These are phyloP conservation scores for Campylomormyrus numenius DNA, from an alignment of 2,113 vertebrate species.

Conservation along the genomic window DNA sequence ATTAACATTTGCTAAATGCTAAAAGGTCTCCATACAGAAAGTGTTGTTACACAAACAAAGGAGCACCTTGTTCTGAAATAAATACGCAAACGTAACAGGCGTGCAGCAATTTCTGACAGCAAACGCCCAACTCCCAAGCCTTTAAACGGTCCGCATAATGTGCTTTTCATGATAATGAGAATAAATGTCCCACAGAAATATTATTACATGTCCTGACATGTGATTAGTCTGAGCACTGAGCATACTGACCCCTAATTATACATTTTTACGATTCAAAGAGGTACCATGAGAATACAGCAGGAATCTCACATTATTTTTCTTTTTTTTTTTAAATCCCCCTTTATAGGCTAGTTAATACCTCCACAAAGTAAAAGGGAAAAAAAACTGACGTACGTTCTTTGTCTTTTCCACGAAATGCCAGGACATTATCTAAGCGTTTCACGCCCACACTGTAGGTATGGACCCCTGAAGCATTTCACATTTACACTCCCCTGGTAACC, in stretches of 20 bases:
- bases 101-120: not conserved
- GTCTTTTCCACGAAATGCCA: not conserved
- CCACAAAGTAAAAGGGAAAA: not conserved
- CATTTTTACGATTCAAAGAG: constrained; percentile 4
- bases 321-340: constrained; percentile 68
- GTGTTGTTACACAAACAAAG: constrained; percentile 3
- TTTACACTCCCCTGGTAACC: not conserved
- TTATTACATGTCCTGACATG: constrained; percentile 9
- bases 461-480: not conserved
- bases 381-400: not conserved
- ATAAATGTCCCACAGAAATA: constrained; percentile 1
- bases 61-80: not conserved
- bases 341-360: not conserved
- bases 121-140: not conserved
- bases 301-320: constrained; percentile 59
- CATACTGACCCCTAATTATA: not conserved
- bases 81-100: not conserved
- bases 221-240: constrained; percentile 7
- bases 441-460: not conserved
- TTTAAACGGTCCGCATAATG: not conserved
- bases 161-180: constrained; percentile 2
- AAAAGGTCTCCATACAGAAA: not conserved
- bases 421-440: not conserved
- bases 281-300: constrained; percentile 3
- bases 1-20: constrained; percentile 11